phyloP scores from a whole-genome alignment of 1,140 invertebrate genomes.

The Papilio helenus region DNA sequence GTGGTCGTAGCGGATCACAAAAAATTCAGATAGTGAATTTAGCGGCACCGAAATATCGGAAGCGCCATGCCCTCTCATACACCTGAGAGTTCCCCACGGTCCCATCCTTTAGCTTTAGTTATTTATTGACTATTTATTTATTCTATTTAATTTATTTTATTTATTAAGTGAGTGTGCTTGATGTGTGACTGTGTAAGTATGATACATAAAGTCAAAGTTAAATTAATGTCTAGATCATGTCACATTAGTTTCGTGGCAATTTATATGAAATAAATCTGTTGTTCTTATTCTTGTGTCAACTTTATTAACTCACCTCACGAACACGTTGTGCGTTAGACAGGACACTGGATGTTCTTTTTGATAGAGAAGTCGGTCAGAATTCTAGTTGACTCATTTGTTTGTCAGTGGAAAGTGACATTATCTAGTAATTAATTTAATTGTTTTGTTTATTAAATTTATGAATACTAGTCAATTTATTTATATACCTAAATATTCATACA shows the following conservation, averaged over 20 bases:
- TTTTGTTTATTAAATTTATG: constrained; percentile 66
- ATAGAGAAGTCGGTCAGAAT: constrained; percentile 73
- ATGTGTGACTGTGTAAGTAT: constrained; percentile 80
- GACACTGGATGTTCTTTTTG: constrained; percentile 43
- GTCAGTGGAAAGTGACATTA: constrained; percentile 80
- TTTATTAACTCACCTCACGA: constrained; percentile 71
- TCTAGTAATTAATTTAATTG: constrained; percentile 83
- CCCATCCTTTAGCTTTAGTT: constrained; percentile 79
- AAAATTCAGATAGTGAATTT: constrained; percentile 82
- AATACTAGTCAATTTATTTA: constrained; percentile 77
- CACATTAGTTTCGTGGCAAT: constrained; percentile 81
- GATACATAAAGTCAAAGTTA: constrained; percentile 74
- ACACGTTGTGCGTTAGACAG: constrained; percentile 69
- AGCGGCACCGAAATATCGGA: constrained; percentile 57
- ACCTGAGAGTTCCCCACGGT: constrained; percentile 75
- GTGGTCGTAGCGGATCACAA: constrained; percentile 76
- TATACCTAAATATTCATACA: constrained; percentile 57
- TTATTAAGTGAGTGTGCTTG: constrained; percentile 81
- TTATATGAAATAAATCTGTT: constrained; percentile 82
- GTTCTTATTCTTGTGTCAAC: constrained; percentile 77
- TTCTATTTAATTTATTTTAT: constrained; percentile 81
- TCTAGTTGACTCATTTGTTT: constrained; percentile 61
- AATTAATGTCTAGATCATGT: constrained; percentile 83
- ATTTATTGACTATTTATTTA: constrained; percentile 83
- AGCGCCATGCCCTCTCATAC: constrained; percentile 63